Evolutionary conservation across 2,888 invertebrate genomes (phyloP), one percentile per base, ranked within the genome.

Genomic region (Troglohyphantes excavatus): DNA sequence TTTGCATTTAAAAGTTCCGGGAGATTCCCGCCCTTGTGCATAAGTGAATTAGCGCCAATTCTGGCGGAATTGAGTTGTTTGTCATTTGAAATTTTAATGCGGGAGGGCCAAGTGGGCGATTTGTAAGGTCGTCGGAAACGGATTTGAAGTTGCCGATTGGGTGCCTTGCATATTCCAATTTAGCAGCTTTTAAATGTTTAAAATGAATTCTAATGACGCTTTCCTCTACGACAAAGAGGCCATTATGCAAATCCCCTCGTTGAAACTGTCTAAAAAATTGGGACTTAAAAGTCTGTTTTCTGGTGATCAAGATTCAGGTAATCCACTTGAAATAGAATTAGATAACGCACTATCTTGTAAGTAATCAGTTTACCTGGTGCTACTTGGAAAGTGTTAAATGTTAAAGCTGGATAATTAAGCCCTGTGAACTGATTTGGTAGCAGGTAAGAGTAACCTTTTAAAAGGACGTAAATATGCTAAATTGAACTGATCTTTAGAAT

Each of bases 111-210:
- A 59, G 29, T 29, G 61, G 75, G 26, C 75, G 9, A 75, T 75
- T 75, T 33, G 75, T 26, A 72, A 72, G 21, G 43, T 53, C 26
- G 53, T 19, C n/a, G 23, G 46, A 23, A 11, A 26, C 13, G 23
- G 2, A 1, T 27, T 23, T 23, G 65, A 19, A 23, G 65, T 23
- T 9, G 27, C 17, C 13, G n/a, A 23, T 29, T 26, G 39, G 2
- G 39, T n/a, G 17, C 7, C 72, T 72, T 46, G 46, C 17, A 21
- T 75, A 59, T 29, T n/a, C 33, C 29, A 6, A 61, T 75, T 61
- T 29, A 72, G 7, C 75, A 59, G 29, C 59, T 67, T 65, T 65
- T 65, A 65, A 26, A 65, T 26, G n/a, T 53, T 53, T 53, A 6
- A 53, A 53, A 53, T 53, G 53, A 13, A 53, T 53, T 53, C 53